Conservation (phyloP, 2,888 invertebrate genomes). For the Hybos culiciformis region DNA sequence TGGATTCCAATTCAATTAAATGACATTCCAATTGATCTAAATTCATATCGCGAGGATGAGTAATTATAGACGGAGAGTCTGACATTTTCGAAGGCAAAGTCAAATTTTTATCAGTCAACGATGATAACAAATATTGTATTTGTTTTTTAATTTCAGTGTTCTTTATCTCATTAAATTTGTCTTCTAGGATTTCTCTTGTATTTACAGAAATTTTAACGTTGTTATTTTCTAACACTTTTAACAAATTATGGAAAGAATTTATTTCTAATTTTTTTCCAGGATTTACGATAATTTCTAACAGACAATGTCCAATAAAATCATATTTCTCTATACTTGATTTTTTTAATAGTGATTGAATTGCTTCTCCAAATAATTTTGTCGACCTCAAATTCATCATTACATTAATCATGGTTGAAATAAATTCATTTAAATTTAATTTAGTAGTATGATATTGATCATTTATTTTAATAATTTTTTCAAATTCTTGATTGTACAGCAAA, state of each 20-base stretch:
- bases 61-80: slow-evolving; percentile 28
- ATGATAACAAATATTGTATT: slow-evolving; percentile 21
- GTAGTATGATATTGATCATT: slow-evolving; percentile 32
- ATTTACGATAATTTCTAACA: slow-evolving; percentile 38
- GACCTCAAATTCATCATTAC: slow-evolving; percentile 34
- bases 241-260: slow-evolving; percentile 32
- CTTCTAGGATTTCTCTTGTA: slow-evolving; percentile 36
- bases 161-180: slow-evolving; percentile 12
- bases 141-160: slow-evolving; percentile 14
- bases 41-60: slow-evolving; percentile 48
- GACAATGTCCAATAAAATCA: slow-evolving; percentile 44
- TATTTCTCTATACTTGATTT: slow-evolving; percentile 36
- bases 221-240: slow-evolving; percentile 33
- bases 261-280: slow-evolving; percentile 36
- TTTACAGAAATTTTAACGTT: slow-evolving; percentile 36
- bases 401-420: slow-evolving; percentile 38
- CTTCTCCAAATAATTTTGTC: slow-evolving; percentile 37
- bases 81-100: slow-evolving; percentile 16
- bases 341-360: slow-evolving; percentile 38
- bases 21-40: slow-evolving; percentile 48
- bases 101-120: slow-evolving; percentile 36
- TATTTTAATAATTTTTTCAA: slow-evolving; percentile 20
- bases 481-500: slow-evolving; percentile 23
- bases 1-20: slow-evolving; percentile 48
- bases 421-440: slow-evolving; percentile 38